A percentile compares a stretch with the other conserved stretches of the same genome.
Conservation (phyloP, 2,113 vertebrate species). For the Syngnathoides biaculeatus region DNA sequence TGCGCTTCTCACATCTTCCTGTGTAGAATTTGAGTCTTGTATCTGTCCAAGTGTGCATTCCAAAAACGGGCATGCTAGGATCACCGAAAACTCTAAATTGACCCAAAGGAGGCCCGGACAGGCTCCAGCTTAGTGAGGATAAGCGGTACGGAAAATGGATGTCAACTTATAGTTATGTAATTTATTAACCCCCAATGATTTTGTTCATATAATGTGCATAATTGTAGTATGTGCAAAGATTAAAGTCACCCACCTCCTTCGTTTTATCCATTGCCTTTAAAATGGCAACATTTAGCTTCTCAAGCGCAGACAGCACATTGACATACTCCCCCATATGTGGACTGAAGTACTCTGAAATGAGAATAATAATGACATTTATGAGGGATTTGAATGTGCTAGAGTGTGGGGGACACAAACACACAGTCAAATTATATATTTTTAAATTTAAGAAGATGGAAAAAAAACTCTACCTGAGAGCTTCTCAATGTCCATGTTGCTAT, state of each 20-base stretch:
- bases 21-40: too few species aligned
- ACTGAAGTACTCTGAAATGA: constrained; percentile 84
- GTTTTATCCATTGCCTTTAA: constrained; percentile 96
- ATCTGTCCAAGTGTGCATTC: too few species aligned
- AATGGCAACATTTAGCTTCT: constrained; percentile 87
- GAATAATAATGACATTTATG: background rate
- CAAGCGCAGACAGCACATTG: constrained; percentile 87
- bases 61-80: too few species aligned
- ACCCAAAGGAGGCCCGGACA: too few species aligned
- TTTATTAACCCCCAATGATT: background rate
- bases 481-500: constrained; percentile 66
- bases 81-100: too few species aligned
- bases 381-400: background rate
- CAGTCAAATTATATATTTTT: background rate
- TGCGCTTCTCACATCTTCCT: too few species aligned
- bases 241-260: constrained; percentile 78
- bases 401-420: background rate
- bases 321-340: constrained; percentile 87
- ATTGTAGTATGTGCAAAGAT: background rate
- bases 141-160: too few species aligned
- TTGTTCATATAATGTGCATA: background rate
- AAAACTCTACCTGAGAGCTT: constrained; percentile 60
- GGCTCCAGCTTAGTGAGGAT: too few species aligned
- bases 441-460: background rate
- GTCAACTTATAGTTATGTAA: background rate